These are phyloP conservation scores for Anolis apletophallus DNA, from an alignment of 2,797 vertebrate species.

Conservation along the genomic window DNA sequence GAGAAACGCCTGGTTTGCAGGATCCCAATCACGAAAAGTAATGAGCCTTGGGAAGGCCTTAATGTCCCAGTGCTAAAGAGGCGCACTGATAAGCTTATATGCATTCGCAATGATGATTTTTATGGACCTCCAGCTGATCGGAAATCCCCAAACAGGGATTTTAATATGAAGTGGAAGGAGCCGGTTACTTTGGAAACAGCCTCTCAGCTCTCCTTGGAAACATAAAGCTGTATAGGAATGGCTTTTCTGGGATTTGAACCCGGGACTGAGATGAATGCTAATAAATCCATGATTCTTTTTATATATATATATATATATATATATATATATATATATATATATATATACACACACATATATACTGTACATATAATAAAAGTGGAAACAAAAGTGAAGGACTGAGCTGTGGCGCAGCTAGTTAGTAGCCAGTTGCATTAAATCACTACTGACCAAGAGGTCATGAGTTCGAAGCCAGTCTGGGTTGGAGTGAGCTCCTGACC, in stretches of 20 bases:
- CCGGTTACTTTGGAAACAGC: background rate
- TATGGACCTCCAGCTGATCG: constrained; percentile 21
- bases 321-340: too few species aligned
- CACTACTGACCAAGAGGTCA: too few species aligned
- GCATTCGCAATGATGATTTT: background rate
- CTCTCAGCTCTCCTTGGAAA: background rate
- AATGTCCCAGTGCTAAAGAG: background rate
- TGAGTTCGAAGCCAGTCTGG: too few species aligned
- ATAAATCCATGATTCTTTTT: too few species aligned
- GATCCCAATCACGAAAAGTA: background rate
- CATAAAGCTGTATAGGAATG: background rate
- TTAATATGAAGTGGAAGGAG: background rate
- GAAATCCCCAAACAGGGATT: background rate
- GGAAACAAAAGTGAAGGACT: too few species aligned
- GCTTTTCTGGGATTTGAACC: too few species aligned
- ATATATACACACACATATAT: too few species aligned
- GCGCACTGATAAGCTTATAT: constrained; percentile 16
- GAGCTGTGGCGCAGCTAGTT: too few species aligned
- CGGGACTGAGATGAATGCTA: background rate
- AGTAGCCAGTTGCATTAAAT: too few species aligned
- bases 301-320: too few species aligned
- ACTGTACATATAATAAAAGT: too few species aligned
- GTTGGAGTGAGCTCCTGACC: too few species aligned
- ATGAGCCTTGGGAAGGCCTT: constrained; percentile 37
- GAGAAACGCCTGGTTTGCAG: constrained; percentile 24